Percentiles rank a stretch among this genome's conserved stretches.
Conservation (phyloP, 2,888 invertebrate species). For the Drosophila picticornis region DNA sequence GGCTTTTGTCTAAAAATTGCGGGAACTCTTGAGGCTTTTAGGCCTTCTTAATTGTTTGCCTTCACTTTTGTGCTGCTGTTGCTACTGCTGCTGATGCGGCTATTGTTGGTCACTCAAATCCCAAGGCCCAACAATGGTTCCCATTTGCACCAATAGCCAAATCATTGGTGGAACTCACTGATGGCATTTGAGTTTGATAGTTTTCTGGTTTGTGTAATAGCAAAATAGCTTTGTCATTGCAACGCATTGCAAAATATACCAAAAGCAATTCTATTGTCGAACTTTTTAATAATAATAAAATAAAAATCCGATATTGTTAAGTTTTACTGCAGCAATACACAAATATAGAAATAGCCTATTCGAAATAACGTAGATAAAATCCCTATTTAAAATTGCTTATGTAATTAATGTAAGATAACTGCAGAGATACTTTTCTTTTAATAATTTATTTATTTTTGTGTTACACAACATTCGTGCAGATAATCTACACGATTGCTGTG, state of each 20-base stretch:
- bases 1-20: conserved; percentile 38
- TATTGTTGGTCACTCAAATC: conserved; percentile 27
- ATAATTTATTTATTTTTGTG: conserved; percentile 1
- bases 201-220: not conserved
- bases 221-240: not conserved
- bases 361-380: not conserved
- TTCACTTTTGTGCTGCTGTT: conserved; percentile 46
- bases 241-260: not conserved
- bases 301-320: not conserved
- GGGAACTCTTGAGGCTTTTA: conserved; percentile 67
- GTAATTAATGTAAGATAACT: not conserved
- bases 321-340: not conserved
- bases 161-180: conserved; percentile 18
- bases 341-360: not conserved
- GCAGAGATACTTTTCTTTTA: not conserved
- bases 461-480: conserved; percentile 29
- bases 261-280: not conserved
- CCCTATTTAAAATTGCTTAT: not conserved
- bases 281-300: not conserved
- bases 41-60: conserved; percentile 70
- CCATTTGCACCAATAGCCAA: conserved; percentile 9
- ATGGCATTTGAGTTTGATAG: conserved; percentile 4
- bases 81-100: not conserved
- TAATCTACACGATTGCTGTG: conserved; percentile 43
- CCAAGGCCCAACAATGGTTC: conserved; percentile 5